Percentiles rank a stretch among this genome's conserved stretches.
phyloP scores from a whole-genome alignment of 2,113 vertebrate genomes.

The Psammodynastes pulverulentus region DNA sequence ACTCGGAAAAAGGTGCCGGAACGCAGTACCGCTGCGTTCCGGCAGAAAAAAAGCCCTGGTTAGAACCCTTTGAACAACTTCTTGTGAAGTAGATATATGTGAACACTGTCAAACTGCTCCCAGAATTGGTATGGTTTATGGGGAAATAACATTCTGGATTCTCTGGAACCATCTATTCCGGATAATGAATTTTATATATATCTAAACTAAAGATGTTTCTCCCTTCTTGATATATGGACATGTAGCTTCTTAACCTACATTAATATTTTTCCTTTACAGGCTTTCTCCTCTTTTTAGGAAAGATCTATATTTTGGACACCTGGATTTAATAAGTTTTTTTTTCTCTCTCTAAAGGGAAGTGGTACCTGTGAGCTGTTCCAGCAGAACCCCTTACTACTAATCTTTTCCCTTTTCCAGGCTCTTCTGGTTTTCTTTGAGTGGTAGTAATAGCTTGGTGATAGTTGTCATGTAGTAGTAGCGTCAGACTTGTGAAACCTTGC shows the following conservation, averaged over 20 bases:
- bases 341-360: background rate
- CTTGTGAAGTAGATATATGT: background rate
- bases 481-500: constrained; percentile 48
- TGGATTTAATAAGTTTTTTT: background rate
- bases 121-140: background rate
- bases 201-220: background rate
- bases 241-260: background rate
- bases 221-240: background rate
- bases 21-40: too few species aligned
- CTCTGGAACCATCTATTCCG: background rate
- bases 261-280: background rate
- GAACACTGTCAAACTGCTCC: background rate
- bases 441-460: constrained; percentile 62
- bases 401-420: constrained; percentile 62
- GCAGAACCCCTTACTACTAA: background rate
- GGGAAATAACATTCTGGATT: background rate
- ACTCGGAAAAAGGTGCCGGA: too few species aligned
- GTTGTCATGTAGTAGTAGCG: constrained; percentile 45
- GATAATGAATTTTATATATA: background rate
- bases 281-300: background rate
- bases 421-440: constrained; percentile 63
- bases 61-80: background rate
- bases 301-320: background rate
- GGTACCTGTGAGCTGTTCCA: background rate
- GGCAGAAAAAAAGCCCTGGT: too few species aligned